phyloP scores from a whole-genome alignment of 2,888 invertebrate genomes.

The Ectemnius continuus region DNA sequence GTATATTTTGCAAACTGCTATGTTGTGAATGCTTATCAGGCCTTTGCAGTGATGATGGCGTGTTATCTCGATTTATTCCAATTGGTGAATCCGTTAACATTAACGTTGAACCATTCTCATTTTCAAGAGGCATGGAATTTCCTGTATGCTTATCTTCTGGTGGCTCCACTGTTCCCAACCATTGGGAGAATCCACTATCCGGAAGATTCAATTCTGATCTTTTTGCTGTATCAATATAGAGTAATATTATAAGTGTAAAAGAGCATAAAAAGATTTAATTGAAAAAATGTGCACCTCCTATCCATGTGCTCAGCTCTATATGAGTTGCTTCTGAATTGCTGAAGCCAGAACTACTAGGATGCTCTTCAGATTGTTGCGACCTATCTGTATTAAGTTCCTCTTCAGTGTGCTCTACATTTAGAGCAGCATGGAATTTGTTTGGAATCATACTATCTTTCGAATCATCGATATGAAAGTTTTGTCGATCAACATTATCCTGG shows the following conservation, averaged over 20 bases:
- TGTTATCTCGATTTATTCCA: constrained; percentile 69
- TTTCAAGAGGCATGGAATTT: constrained; percentile 49
- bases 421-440: constrained; percentile 74
- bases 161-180: constrained; percentile 64
- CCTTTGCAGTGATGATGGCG: constrained; percentile 72
- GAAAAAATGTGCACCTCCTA: constrained; percentile 79
- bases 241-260: no score
- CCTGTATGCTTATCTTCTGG: constrained; percentile 57
- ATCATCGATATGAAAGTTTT: constrained; percentile 76
- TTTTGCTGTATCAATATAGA: constrained; percentile 57
- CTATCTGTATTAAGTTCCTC: constrained; percentile 40
- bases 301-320: constrained; percentile 84
- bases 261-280: neutral
- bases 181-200: constrained; percentile 75
- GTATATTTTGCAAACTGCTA: constrained; percentile 78
- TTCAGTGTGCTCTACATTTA: constrained; percentile 62
- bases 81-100: constrained; percentile 64
- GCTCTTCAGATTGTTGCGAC: constrained; percentile 40
- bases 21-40: constrained; percentile 75
- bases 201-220: constrained; percentile 62
- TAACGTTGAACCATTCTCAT: constrained; percentile 56
- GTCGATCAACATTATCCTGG: constrained; percentile 53
- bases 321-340: constrained; percentile 80
- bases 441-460: constrained; percentile 75
- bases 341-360: constrained; percentile 74